Evolutionary conservation across 1,140 invertebrate species (phyloP).

Genomic region (honey bee (Apis mellifera)): DNA sequence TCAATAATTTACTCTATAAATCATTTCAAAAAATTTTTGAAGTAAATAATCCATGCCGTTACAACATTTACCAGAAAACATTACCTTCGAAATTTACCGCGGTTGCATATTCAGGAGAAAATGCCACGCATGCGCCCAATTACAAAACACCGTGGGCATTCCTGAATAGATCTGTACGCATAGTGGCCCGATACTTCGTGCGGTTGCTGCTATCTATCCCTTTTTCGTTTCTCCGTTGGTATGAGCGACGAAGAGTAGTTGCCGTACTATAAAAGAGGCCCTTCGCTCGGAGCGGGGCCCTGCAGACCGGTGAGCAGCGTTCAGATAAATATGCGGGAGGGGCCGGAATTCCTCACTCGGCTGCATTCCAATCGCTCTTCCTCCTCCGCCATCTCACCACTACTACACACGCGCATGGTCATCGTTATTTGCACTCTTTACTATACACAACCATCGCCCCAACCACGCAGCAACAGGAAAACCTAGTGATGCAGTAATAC

Average conservation of each 20-base stretch:
- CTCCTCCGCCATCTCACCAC: slow-evolving; percentile 47
- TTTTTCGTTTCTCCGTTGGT: slow-evolving; percentile 26
- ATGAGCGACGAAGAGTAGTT: slow-evolving; percentile 46
- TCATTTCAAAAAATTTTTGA: neutral
- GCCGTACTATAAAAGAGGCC: slow-evolving; percentile 78
- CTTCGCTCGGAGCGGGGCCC: slow-evolving; percentile 66
- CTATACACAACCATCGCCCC: neutral
- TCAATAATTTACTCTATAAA: neutral
- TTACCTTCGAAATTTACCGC: neutral
- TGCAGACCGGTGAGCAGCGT: slow-evolving; percentile 62
- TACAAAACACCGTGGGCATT: slow-evolving; percentile 69
- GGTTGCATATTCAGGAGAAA: slow-evolving; percentile 47
- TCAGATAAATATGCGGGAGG: slow-evolving; percentile 82
- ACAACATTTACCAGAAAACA: slow-evolving; percentile 14
- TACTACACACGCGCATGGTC: slow-evolving; percentile 38
- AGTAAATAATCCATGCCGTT: neutral
- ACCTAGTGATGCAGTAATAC: slow-evolving; percentile 3
- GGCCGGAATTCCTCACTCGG: slow-evolving; percentile 81
- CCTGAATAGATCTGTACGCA: slow-evolving; percentile 58
- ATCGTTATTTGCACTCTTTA: slow-evolving; percentile 37
- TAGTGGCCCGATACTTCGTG: slow-evolving; percentile 54
- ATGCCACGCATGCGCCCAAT: slow-evolving; percentile 71
- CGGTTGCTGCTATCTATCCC: slow-evolving; percentile 36
- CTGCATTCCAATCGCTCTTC: slow-evolving; percentile 77
- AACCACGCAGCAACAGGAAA: slow-evolving; percentile 9